Evolutionary conservation across 2,888 invertebrate species (phyloP), one percentile per base, ranked within the genome.

Genomic region (Caenorhabditis parvicauda): DNA sequence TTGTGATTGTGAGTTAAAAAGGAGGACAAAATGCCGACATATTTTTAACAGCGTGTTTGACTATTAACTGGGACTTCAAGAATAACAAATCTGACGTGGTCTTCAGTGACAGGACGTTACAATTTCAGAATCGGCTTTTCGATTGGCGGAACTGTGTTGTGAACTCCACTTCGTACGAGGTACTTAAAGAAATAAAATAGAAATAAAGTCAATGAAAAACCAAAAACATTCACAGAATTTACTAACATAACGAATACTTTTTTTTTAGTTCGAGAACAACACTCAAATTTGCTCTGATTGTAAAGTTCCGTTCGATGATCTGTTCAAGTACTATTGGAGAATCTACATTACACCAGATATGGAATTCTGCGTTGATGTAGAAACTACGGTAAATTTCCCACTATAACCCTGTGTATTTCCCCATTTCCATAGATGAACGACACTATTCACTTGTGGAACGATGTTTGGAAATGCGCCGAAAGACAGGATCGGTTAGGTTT

Each of bases 341-440:
- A 74, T 80, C 41, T 80, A 79, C 53, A 64, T 71, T 29, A 70
- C 67, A 12, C 79, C 79, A 0, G 72, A 62, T 28, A 61, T 65
- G 2, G 74, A 80, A 45, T 79, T 79, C 35, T 79, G 79, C 57
- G 64, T 79, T 1, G 79, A 79, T 45, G 78, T 79, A n/a, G 77
- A 79, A 47, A 73, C 76, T 1, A 72, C 74, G 44, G 72, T 71
- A 19, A 48, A 54, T 29, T 41, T n/a, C 9, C 46, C 17, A 37
- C 22, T 43, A 4, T 21, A 21, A 42, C n/a, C n/a, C n/a, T n/a
- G 25, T 43, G 6, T 5, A 38, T 29, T 50, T 22, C 35, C 9
- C 5, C 14, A 27, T 32, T 12, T 17, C 7, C 22, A 14, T 32
- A 70, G 65, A 79, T 79, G 79, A 79, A 79, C 51, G 79, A 79